A percentile compares a stretch with the other conserved stretches of the same genome.
phyloP scores from a whole-genome alignment of 2,888 invertebrate species.

The Uropetala carovei region DNA sequence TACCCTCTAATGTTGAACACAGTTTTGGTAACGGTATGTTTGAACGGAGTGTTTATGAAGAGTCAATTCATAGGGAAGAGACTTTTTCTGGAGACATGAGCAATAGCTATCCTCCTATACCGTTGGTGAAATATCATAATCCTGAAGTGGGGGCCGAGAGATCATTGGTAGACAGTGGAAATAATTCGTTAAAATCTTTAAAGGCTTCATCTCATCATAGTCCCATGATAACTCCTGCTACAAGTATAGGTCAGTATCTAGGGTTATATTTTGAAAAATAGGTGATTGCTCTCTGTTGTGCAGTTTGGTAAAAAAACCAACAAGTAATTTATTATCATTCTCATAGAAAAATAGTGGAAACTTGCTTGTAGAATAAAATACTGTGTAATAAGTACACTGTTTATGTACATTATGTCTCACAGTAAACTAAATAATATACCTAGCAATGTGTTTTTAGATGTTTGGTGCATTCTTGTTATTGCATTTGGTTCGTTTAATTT shows the following conservation, averaged over 20 bases:
- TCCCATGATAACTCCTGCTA: constrained; percentile 27
- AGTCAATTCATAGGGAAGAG: constrained; percentile 52
- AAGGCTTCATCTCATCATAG: constrained; percentile 55
- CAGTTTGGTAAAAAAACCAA: no score
- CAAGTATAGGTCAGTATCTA: constrained; percentile 49
- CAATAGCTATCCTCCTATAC: constrained; percentile 59
- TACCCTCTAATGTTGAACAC: constrained; percentile 38
- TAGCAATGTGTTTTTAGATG: not conserved
- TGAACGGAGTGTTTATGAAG: constrained; percentile 46
- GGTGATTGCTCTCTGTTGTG: no score
- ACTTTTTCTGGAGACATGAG: constrained; percentile 53
- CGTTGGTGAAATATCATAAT: constrained; percentile 49
- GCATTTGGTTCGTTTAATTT: not conserved
- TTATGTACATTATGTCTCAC: no score
- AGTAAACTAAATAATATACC: not conserved
- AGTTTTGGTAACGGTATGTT: constrained; percentile 55
- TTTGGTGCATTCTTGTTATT: not conserved
- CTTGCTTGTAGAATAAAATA: no score
- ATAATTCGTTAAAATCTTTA: constrained; percentile 9
- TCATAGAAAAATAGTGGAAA: no score
- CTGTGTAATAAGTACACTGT: no score
- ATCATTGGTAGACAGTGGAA: constrained; percentile 33
- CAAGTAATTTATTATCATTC: no score
- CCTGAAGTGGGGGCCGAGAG: constrained; percentile 21
- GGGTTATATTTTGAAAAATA: not conserved